These are phyloP conservation scores for Heliconius ethilla DNA, from an alignment of 2,888 invertebrate genomes.

Conservation along the genomic window DNA sequence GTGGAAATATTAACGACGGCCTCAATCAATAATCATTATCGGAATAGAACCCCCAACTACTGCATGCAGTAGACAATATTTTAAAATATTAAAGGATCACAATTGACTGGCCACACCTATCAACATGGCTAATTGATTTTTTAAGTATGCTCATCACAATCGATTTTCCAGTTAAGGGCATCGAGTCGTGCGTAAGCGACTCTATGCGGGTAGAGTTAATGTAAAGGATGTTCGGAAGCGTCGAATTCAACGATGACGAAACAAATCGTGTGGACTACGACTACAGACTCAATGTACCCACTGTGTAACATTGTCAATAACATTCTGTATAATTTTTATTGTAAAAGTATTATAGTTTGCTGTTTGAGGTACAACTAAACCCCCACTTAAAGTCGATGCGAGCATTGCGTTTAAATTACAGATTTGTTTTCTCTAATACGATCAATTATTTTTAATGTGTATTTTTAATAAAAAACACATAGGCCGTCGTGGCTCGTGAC, in stretches of 20 bases:
- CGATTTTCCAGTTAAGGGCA: slow-evolving; percentile 50
- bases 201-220: slow-evolving; percentile 27
- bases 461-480: too few relatives aligned
- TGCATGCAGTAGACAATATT: too few relatives aligned
- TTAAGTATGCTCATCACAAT: slow-evolving; percentile 50
- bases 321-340: neutral
- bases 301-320: slow-evolving; percentile 3
- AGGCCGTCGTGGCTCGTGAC: too few relatives aligned
- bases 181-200: slow-evolving; percentile 49
- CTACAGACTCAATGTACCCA: neutral
- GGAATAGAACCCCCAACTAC: too few relatives aligned
- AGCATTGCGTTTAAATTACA: neutral
- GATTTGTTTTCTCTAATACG: too few relatives aligned
- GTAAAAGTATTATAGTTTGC: neutral
- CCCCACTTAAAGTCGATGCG: neutral
- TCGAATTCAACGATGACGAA: slow-evolving; percentile 37
- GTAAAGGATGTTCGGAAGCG: slow-evolving; percentile 44
- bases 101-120: neutral
- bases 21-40: too few relatives aligned
- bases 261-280: slow-evolving; percentile 32
- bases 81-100: too few relatives aligned
- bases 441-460: neutral
- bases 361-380: neutral
- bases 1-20: too few relatives aligned
- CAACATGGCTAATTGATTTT: slow-evolving; percentile 40